phyloP scores from a whole-genome alignment of 2,888 invertebrate genomes.

The Busseola fusca region DNA sequence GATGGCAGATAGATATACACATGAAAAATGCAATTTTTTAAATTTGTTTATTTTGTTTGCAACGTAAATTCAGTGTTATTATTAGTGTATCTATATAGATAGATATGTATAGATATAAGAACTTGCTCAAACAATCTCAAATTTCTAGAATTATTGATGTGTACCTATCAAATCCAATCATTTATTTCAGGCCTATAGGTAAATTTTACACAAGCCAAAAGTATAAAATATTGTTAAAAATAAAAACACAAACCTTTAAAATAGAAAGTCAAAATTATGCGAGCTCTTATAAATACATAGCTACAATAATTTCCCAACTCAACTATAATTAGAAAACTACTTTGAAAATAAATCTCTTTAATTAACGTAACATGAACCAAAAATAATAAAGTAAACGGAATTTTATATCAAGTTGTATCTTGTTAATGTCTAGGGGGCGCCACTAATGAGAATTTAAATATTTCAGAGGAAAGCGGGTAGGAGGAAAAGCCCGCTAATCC shows the following conservation, averaged over 20 bases:
- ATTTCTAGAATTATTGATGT: neutral
- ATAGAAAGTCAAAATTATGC: no score
- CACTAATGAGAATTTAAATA: slow-evolving; percentile 76
- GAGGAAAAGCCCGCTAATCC: slow-evolving; percentile 64
- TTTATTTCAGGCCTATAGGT: no score
- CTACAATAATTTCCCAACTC: neutral
- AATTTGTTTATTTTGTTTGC: no score
- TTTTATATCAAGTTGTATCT: slow-evolving; percentile 67
- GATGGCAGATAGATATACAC: no score
- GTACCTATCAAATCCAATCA: no score
- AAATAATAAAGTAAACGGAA: slow-evolving; percentile 68
- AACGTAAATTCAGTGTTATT: no score
- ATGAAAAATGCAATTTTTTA: no score
- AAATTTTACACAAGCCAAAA: no score
- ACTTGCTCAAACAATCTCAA: neutral
- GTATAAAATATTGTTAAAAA: no score
- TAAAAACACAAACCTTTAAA: no score
- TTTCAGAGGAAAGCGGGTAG: slow-evolving; percentile 60
- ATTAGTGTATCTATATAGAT: no score
- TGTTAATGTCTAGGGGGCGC: slow-evolving; percentile 61
- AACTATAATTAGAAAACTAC: slow-evolving; percentile 2
- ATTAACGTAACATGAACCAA: slow-evolving; percentile 43
- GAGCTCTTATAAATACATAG: neutral
- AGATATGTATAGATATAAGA: no score
- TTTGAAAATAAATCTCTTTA: slow-evolving; percentile 32